phyloP scores from a whole-genome alignment of 2,113 vertebrate genomes.

The Mionectes macconnelli region DNA sequence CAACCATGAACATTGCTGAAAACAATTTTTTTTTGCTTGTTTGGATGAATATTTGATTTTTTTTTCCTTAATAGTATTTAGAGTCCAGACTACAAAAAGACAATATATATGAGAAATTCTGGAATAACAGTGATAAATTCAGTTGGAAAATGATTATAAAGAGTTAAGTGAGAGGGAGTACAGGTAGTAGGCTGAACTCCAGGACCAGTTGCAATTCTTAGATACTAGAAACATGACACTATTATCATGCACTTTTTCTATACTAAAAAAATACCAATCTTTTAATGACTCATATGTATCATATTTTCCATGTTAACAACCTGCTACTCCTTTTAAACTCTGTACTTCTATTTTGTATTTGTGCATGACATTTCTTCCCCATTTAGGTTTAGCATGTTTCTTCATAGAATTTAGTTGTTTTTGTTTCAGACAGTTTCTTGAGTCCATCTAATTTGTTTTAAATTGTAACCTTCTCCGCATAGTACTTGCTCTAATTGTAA shows the following conservation, averaged over 20 bases:
- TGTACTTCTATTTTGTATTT: not conserved
- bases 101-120: not conserved
- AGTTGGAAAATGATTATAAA: not conserved
- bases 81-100: not conserved
- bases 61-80: not conserved
- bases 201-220: not conserved
- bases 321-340: not conserved
- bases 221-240: not conserved
- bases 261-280: not conserved
- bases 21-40: not conserved
- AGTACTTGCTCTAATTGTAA: not conserved
- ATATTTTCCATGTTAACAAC: not conserved
- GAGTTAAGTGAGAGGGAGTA: not conserved
- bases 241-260: not conserved
- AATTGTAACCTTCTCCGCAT: not conserved
- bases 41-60: not conserved
- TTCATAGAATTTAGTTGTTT: not conserved
- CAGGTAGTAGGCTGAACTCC: not conserved
- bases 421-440: not conserved
- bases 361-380: not conserved
- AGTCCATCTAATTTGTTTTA: not conserved
- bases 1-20: not conserved
- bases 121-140: not conserved
- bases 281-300: not conserved
- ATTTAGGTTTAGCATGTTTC: not conserved